These are phyloP conservation scores for Tamias sibiricus DNA, from an alignment of 2,113 vertebrate genomes.

Conservation along the genomic window DNA sequence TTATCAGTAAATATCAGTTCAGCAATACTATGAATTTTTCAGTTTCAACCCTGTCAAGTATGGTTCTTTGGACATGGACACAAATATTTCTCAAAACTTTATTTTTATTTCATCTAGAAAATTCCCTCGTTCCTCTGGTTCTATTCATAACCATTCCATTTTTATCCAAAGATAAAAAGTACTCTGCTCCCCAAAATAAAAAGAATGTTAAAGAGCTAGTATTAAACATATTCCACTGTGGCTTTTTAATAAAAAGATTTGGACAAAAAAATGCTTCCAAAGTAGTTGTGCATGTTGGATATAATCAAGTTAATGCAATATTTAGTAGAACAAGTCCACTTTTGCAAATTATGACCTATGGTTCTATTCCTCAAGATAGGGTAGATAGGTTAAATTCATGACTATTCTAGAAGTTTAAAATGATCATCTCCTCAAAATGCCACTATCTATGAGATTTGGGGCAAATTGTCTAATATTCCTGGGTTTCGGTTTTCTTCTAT, in stretches of 20 bases:
- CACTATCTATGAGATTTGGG: background rate
- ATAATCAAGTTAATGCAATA: background rate
- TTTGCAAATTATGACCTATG: background rate
- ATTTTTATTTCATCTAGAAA: constrained; percentile 15
- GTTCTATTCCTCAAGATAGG: background rate
- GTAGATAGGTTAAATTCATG: background rate
- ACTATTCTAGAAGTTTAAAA: background rate
- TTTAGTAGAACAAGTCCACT: constrained; percentile 15
- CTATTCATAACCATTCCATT: background rate
- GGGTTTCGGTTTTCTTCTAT: background rate
- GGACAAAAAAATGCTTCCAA: background rate
- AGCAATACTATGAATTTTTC: background rate
- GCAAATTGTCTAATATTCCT: background rate
- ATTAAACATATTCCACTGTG: background rate
- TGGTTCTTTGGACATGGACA: background rate
- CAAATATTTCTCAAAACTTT: background rate
- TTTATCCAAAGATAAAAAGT: background rate
- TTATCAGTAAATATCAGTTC: background rate
- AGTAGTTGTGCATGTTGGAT: background rate
- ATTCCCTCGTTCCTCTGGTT: background rate
- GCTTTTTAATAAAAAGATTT: background rate
- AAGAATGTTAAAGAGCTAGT: background rate
- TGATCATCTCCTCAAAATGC: background rate
- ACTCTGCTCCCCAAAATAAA: background rate
- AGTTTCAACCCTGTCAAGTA: background rate